phyloP scores from a whole-genome alignment of 1,140 invertebrate genomes.

The Diorhabda carinulata region DNA sequence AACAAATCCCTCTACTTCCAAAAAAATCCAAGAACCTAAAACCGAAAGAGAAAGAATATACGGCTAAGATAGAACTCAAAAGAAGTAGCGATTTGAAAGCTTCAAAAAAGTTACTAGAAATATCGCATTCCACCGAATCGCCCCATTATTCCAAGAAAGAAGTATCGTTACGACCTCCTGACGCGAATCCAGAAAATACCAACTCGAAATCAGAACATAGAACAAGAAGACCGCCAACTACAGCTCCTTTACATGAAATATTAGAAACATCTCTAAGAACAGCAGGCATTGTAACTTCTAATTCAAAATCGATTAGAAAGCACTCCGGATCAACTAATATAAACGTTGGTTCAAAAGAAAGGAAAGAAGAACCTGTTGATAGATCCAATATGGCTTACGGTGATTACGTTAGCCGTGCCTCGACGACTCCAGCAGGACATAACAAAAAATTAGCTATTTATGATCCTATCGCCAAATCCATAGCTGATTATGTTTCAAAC shows the following conservation, averaged over 20 bases:
- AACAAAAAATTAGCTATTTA: conserved; percentile 31
- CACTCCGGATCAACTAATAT: no score
- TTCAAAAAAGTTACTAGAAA: not conserved
- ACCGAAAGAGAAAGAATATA: not conserved
- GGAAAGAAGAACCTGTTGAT: no score
- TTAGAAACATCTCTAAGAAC: conserved; percentile 5
- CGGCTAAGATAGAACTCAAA: not conserved
- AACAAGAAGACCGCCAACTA: conserved; percentile 5
- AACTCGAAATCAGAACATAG: not conserved
- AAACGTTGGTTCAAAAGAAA: no score
- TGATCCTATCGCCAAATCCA: conserved; percentile 43
- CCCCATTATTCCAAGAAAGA: not conserved
- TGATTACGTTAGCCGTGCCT: conserved; percentile 14
- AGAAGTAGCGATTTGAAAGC: not conserved
- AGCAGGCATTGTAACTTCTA: not conserved
- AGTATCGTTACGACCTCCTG: not conserved
- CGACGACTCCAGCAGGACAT: conserved; percentile 20
- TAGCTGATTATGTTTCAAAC: conserved; percentile 40
- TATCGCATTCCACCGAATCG: not conserved
- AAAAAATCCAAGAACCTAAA: not conserved
- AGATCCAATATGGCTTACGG: not conserved
- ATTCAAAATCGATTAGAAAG: no score
- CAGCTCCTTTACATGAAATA: not conserved
- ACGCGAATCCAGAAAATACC: not conserved
- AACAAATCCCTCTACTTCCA: no score